These are phyloP conservation scores for Oryctes rhinoceros DNA, from an alignment of 1,140 invertebrate genomes.

Conservation along the genomic window DNA sequence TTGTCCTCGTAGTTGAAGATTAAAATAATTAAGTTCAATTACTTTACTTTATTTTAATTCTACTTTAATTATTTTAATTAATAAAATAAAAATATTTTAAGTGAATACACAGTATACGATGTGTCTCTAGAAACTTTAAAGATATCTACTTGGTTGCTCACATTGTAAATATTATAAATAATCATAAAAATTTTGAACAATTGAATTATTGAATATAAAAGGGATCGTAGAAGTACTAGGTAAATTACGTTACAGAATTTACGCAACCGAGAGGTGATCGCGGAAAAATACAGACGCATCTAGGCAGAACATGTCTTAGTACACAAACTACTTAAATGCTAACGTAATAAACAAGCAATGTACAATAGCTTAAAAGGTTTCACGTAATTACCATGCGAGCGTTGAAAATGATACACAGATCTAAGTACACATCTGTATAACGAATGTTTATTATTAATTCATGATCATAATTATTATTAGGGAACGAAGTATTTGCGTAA, in stretches of 20 bases:
- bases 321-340: not conserved
- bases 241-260: not conserved
- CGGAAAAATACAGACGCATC: not conserved
- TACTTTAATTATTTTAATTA: too few species aligned
- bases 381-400: not conserved
- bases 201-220: too few species aligned
- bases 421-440: not conserved
- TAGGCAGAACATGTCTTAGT: not conserved
- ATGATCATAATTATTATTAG: not conserved
- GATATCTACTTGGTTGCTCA: too few species aligned
- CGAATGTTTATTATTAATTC: constrained; percentile 16
- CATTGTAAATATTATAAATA: too few species aligned
- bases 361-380: not conserved
- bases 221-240: too few species aligned
- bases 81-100: too few species aligned
- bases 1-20: too few species aligned
- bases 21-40: too few species aligned
- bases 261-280: not conserved
- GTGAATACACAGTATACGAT: too few species aligned
- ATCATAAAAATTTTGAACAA: too few species aligned
- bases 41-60: too few species aligned
- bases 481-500: constrained; percentile 5
- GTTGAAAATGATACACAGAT: not conserved
- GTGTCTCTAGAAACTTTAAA: too few species aligned
- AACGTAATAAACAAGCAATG: not conserved